Conservation (phyloP, 2,888 invertebrate species). For the Axea sp. region DNA sequence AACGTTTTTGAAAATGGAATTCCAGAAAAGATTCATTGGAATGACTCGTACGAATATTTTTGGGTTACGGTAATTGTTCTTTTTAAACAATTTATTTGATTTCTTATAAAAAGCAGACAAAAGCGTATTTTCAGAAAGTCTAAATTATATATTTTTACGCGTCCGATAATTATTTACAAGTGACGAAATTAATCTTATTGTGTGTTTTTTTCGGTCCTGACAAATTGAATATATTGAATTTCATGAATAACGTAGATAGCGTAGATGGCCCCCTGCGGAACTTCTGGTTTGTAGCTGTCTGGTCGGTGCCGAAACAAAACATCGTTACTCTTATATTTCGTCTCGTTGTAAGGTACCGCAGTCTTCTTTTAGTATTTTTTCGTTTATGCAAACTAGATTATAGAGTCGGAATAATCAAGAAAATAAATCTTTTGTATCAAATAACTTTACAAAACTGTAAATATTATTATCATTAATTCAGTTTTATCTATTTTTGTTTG, state of each 20-base stretch:
- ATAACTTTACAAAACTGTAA: slow-evolving; percentile 36
- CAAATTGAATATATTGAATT: slow-evolving; percentile 60
- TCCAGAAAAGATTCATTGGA: too few species aligned
- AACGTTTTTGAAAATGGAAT: too few species aligned
- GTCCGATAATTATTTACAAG: slow-evolving; percentile 51
- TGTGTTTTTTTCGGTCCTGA: slow-evolving; percentile 36
- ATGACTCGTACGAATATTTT: too few species aligned
- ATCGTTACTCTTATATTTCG: slow-evolving; percentile 55
- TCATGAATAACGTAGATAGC: slow-evolving; percentile 58
- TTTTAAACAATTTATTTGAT: too few species aligned
- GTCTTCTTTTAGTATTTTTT: slow-evolving; percentile 44
- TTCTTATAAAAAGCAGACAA: too few species aligned
- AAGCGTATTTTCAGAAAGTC: too few species aligned
- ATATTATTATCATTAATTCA: slow-evolving; percentile 47
- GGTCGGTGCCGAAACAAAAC: slow-evolving; percentile 59
- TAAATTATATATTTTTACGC: slow-evolving; percentile 20
- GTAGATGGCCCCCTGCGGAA: slow-evolving; percentile 60
- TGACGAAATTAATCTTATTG: slow-evolving; percentile 58
- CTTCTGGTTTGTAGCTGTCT: slow-evolving; percentile 60
- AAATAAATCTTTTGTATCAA: slow-evolving; percentile 37
- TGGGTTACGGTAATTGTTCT: too few species aligned
- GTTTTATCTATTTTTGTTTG: too few species aligned
- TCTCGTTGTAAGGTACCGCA: slow-evolving; percentile 39
- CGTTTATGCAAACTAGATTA: slow-evolving; percentile 57
- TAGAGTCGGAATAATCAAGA: slow-evolving; percentile 43